phyloP scores from a whole-genome alignment of 2,888 invertebrate species.

The Acronicta aceris region DNA sequence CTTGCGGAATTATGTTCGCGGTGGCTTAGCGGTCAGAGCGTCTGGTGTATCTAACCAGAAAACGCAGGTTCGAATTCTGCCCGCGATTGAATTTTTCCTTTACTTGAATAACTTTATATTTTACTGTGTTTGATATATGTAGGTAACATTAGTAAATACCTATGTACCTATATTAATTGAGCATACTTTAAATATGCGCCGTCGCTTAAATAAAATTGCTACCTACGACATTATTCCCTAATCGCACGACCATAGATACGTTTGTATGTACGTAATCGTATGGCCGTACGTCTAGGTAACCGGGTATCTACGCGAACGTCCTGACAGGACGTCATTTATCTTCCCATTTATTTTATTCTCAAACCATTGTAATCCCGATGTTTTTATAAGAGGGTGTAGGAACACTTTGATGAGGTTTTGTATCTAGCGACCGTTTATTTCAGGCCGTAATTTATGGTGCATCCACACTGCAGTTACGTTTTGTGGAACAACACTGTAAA shows the following conservation, averaged over 20 bases:
- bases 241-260: neutral
- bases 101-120: too few relatives aligned
- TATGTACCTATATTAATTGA: too few relatives aligned
- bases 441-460: neutral
- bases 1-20: too few relatives aligned
- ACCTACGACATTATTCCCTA: conserved; percentile 4
- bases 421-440: neutral
- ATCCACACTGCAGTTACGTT: too few relatives aligned
- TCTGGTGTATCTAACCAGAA: too few relatives aligned
- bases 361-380: neutral
- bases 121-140: too few relatives aligned
- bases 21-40: too few relatives aligned
- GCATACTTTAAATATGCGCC: too few relatives aligned
- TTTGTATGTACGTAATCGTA: neutral
- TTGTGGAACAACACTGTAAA: too few relatives aligned
- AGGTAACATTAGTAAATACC: too few relatives aligned
- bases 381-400: neutral
- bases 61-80: too few relatives aligned
- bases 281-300: neutral
- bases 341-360: neutral
- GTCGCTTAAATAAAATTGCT: neutral
- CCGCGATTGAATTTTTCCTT: too few relatives aligned
- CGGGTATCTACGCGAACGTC: neutral
- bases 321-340: conserved; percentile 1
- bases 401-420: neutral